Base-by-base conservation (phyloP, 2,888 invertebrate species). In the Esperia sulphurella region DNA sequence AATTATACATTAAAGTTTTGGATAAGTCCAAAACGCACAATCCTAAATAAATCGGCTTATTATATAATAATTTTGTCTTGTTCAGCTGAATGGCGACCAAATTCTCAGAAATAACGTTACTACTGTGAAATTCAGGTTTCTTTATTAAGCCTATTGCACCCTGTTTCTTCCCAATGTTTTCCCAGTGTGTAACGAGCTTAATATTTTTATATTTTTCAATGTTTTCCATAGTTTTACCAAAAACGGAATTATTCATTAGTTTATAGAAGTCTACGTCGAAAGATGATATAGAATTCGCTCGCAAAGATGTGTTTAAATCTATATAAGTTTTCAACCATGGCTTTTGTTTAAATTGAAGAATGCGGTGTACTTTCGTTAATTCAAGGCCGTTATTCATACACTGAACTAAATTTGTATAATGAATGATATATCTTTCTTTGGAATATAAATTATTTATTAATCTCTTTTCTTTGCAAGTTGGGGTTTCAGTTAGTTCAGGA, bases 181-280 rank as follows among this genome's bases (percentile, higher is more conserved):
- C 57, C 70, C 70, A 77, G 38, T 69, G 58, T 3, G 63, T 69
- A 14, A 71, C 44, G 13, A 75, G 48, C 47, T 61, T 66, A 0
- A 76, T 61, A 51, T 68, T 55, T 21, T 58, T 65, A 44, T 63
- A 53, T 49, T 69, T 68, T 47, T 65, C 58, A 10, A 70, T 58
- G 49, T 69, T 71, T 55, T 71, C 69, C 59, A 76, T 65, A 0
- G 65, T 70, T 51, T 80, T 79, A 0, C 78, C 75, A 53, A 67
- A 79, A 0, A 75, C 54, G 0, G 70, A 53, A 55, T 81, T 82
- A 43, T 72, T 78, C 64, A 75, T 68, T 9, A 75, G 52, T 55
- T 82, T 79, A 48, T 57, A 78, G 46, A 74, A 69, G 53, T 75
- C 67, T 64, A 75, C 77, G 51, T 77, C 65, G 55, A 75, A 80